Conservation (phyloP, 2,888 invertebrate species). For the Brachyopa scutellaris region DNA sequence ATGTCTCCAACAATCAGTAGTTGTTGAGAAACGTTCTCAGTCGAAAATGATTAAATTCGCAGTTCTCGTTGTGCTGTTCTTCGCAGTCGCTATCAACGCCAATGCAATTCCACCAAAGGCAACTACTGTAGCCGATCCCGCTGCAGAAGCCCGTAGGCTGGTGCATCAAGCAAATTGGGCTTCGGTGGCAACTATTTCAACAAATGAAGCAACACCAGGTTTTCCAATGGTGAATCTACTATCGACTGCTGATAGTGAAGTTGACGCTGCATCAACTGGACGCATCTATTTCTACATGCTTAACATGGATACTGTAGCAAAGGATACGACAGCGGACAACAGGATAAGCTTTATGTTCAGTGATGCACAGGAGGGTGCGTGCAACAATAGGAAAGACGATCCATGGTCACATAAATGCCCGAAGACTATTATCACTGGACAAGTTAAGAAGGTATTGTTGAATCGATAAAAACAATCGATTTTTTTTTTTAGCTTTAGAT, state of each 20-base stretch:
- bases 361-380: conserved; percentile 56
- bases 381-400: conserved; percentile 28
- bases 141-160: conserved; percentile 43
- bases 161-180: conserved; percentile 63
- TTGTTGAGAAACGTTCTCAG: conserved; percentile 5
- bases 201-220: neutral
- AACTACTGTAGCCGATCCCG: conserved; percentile 21
- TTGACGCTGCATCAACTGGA: conserved; percentile 23
- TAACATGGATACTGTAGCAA: conserved; percentile 10
- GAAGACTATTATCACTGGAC: conserved; percentile 42
- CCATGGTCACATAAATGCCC: conserved; percentile 52
- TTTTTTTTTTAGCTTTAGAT: no score
- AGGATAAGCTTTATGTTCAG: conserved; percentile 53
- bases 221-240: conserved; percentile 48
- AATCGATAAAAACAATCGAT: no score
- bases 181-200: conserved; percentile 46
- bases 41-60: conserved; percentile 48
- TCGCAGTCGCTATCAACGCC: conserved; percentile 16
- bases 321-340: conserved; percentile 40
- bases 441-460: conserved; percentile 32
- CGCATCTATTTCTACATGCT: conserved; percentile 52
- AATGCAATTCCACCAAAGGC: conserved; percentile 6
- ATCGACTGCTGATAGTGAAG: conserved; percentile 49
- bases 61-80: conserved; percentile 22
- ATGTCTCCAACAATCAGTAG: conserved; percentile 16